These are phyloP conservation scores for Salvelinus namaycush DNA, from an alignment of 2,113 vertebrate genomes.

Conservation along the genomic window DNA sequence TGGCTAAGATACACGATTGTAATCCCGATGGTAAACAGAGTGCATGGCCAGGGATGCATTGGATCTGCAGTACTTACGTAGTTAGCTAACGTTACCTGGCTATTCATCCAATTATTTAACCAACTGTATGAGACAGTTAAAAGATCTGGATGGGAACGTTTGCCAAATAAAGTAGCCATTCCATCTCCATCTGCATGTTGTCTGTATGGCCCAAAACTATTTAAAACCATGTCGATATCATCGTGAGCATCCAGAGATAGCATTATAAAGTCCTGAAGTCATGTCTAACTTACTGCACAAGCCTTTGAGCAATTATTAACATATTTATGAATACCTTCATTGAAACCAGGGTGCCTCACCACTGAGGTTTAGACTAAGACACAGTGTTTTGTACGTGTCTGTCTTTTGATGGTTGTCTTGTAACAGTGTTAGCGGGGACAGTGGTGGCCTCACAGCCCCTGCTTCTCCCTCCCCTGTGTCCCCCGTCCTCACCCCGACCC, in stretches of 20 bases:
- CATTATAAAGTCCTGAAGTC: no score
- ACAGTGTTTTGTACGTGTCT: not conserved
- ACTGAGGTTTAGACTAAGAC: not conserved
- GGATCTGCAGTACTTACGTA: not conserved
- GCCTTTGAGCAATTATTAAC: not conserved
- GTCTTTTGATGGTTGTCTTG: not conserved
- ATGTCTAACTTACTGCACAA: not conserved
- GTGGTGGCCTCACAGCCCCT: slow-evolving; percentile 41
- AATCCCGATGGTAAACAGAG: no score
- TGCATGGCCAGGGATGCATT: no score
- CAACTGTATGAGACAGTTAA: no score
- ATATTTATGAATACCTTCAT: not conserved
- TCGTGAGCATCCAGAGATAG: no score
- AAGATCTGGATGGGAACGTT: no score
- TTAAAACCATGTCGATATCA: not conserved
- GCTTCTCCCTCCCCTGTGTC: slow-evolving; percentile 12
- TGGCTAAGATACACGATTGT: no score
- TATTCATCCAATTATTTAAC: not conserved
- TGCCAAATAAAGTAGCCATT: no score
- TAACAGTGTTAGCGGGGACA: slow-evolving; percentile 27
- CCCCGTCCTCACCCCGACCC: slow-evolving; percentile 25
- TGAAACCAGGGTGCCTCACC: not conserved
- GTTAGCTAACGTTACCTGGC: not conserved
- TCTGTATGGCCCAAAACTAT: not conserved
- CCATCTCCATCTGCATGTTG: not conserved